Base-by-base conservation (phyloP, 1,140 invertebrate genomes). In the Zaprionus kolodkinae region DNA sequence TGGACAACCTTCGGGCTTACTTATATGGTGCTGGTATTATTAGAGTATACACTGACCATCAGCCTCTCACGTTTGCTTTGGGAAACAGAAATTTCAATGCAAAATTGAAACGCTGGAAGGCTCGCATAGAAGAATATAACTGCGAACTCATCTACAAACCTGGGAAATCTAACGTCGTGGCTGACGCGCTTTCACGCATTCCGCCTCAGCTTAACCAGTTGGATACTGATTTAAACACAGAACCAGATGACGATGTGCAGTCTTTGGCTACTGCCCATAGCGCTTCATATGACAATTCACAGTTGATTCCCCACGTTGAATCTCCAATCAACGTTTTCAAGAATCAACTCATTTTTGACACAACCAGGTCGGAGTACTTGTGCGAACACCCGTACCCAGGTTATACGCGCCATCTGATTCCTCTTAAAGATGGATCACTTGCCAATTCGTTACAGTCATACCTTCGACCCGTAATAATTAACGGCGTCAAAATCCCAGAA, bases 41-140 rank as follows among this genome's bases (percentile, higher is more conserved):
- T 10, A 35, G 6, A 35, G 33, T 35, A 35, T 35, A 35, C 33
- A 35, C 33, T 35, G 33, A 35, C 33, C 33, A 35, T 35, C 33
- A 35, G 10, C 33, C 33, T 35, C 33, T 35, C 4, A 35, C 33
- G 33, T 35, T 35, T 35, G 33, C 33, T 6, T 6, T 35, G 10
- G 7, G 33, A 4, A 35, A 35, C 33, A 35, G 33, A 35, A 35
- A 35, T 9, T 35, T 35, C 33, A 35, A 35, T 9, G 33, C 33
- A 9, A 35, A 35, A 35, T 9, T 35, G 6, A 40, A 40, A 40
- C 38, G 38, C 11, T 40, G 38, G 38, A 61, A 61, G 35, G 13
- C 48, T 6, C 66, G 66, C 1, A 61, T 61, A 10, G 57, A 66
- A 25, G 56, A 66, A 27, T 72, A 60, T 3, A 65, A 72, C 33